These are phyloP conservation scores for Netelia inedita DNA, from an alignment of 2,888 invertebrate genomes.

Conservation along the genomic window DNA sequence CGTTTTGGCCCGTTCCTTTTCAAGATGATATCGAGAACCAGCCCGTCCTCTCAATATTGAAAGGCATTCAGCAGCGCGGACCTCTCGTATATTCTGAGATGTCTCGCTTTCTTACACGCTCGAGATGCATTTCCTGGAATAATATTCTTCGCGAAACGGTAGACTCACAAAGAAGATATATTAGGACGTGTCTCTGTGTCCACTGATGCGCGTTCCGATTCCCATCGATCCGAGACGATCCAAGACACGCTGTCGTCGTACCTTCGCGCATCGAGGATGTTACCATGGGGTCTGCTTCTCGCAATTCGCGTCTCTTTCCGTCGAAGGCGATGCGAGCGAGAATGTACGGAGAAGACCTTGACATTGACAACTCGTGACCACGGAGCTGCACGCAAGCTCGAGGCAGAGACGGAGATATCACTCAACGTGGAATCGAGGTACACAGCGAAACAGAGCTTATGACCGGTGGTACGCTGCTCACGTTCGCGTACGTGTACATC, in stretches of 20 bases:
- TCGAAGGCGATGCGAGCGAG: constrained; percentile 22
- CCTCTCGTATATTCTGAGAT: constrained; percentile 12
- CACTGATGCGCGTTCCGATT: constrained; percentile 36
- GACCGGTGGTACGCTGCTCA: constrained; percentile 57
- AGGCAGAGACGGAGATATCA: constrained; percentile 39
- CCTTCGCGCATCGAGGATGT: constrained; percentile 19
- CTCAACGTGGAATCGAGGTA: constrained; percentile 55
- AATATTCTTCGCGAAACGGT: constrained; percentile 39
- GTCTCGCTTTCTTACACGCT: constrained; percentile 7
- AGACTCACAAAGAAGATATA: constrained; percentile 28
- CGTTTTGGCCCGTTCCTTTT: constrained; percentile 16
- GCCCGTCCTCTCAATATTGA: constrained; percentile 9
- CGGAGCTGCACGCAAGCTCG: constrained; percentile 27
- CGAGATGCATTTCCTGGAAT: constrained; percentile 45
- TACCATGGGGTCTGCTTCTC: constrained; percentile 5
- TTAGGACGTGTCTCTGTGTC: constrained; percentile 8
- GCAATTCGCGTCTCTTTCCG: constrained; percentile 7
- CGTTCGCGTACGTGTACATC: constrained; percentile 65
- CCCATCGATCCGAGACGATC: constrained; percentile 33
- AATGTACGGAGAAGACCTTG: constrained; percentile 67
- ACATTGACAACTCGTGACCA: constrained; percentile 69
- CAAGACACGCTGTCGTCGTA: constrained; percentile 1
- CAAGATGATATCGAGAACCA: constrained; percentile 24
- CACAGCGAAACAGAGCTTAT: constrained; percentile 18
- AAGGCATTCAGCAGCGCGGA: constrained; percentile 30